A percentile compares a stretch with the other conserved stretches of the same genome.
phyloP scores from a whole-genome alignment of 2,113 vertebrate genomes.

The Heterochromis multidens region DNA sequence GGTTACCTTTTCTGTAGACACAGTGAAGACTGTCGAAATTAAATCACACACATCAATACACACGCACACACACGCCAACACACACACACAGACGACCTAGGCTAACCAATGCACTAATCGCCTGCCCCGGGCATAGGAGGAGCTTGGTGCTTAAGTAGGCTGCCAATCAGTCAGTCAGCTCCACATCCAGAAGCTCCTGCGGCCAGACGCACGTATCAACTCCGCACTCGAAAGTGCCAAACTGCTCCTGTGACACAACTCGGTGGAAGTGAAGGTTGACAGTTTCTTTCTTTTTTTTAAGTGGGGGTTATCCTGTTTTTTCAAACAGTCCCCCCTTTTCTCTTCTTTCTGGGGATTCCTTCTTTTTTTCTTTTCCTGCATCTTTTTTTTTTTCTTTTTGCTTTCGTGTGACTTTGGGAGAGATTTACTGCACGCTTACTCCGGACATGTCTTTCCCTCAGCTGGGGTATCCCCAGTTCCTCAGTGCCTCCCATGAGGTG shows the following conservation, averaged over 20 bases:
- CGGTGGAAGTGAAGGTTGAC: slow-evolving; percentile 52
- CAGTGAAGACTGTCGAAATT: slow-evolving; percentile 40
- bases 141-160: slow-evolving; percentile 87
- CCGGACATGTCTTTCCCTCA: slow-evolving; percentile 93
- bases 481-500: slow-evolving; percentile 85
- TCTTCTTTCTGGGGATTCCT: slow-evolving; percentile 55
- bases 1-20: slow-evolving; percentile 16
- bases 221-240: slow-evolving; percentile 87
- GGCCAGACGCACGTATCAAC: slow-evolving; percentile 87
- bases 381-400: slow-evolving; percentile 40
- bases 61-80: slow-evolving; percentile 26
- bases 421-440: slow-evolving; percentile 44
- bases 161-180: slow-evolving; percentile 99
- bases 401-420: slow-evolving; percentile 36
- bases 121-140: slow-evolving; percentile 81
- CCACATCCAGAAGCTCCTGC: slow-evolving; percentile 91
- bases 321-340: slow-evolving; percentile 34
- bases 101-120: slow-evolving; percentile 79
- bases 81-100: slow-evolving; percentile 57
- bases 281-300: slow-evolving; percentile 13
- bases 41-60: slow-evolving; percentile 47
- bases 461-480: slow-evolving; percentile 92
- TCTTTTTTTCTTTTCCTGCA: slow-evolving; percentile 30
- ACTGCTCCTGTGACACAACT: slow-evolving; percentile 82
- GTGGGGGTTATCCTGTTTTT: slow-evolving; percentile 42